These are phyloP conservation scores for Brachirus orientalis DNA, from an alignment of 2,113 vertebrate species.

Conservation along the genomic window DNA sequence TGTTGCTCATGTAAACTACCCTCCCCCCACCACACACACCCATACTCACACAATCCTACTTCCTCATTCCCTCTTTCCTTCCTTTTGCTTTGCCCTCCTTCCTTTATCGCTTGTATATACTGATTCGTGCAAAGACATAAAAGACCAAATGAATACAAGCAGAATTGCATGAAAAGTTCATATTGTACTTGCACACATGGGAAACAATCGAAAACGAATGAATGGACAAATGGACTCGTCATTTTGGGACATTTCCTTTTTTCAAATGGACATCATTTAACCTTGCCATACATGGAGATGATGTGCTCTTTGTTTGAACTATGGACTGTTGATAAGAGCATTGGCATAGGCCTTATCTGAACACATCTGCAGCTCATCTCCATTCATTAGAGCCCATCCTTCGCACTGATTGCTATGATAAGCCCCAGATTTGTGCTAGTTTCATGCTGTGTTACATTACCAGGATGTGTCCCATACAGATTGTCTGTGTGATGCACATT, in stretches of 20 bases:
- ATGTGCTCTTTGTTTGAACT: too few relatives aligned
- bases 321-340: slow-evolving; percentile 16
- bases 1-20: slow-evolving; percentile 76
- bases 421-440: slow-evolving; percentile 17
- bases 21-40: slow-evolving; percentile 27
- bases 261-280: too few relatives aligned
- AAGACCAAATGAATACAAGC: neutral
- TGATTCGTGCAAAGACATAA: neutral
- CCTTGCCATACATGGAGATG: too few relatives aligned
- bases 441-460: slow-evolving; percentile 40
- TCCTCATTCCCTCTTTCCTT: slow-evolving; percentile 16
- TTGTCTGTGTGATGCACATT: slow-evolving; percentile 18
- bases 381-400: slow-evolving; percentile 1
- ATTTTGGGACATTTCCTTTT: too few relatives aligned
- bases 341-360: slow-evolving; percentile 8
- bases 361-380: slow-evolving; percentile 33
- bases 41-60: slow-evolving; percentile 23
- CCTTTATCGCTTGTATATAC: neutral
- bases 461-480: slow-evolving; percentile 25
- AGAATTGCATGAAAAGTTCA: neutral
- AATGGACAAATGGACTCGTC: too few relatives aligned
- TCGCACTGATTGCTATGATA: slow-evolving; percentile 26
- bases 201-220: too few relatives aligned
- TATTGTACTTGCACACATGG: neutral
- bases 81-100: slow-evolving; percentile 15